These are phyloP conservation scores for Margaritifera margaritifera DNA, from an alignment of 2,888 invertebrate species.

Conservation along the genomic window DNA sequence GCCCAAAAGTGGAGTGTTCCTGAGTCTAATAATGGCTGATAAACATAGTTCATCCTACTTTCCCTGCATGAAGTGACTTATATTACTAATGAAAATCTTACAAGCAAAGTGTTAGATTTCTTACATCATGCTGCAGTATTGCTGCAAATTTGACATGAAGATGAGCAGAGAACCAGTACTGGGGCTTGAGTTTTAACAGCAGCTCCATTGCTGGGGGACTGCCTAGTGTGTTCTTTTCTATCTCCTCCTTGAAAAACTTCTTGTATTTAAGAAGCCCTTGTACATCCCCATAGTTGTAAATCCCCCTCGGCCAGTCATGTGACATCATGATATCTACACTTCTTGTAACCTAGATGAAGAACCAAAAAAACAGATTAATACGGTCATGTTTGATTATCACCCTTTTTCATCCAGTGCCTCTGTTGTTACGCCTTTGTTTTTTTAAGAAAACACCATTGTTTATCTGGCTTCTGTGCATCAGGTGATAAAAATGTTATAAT, in stretches of 20 bases:
- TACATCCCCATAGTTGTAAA: conserved; percentile 88
- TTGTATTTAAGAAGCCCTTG: conserved; percentile 83
- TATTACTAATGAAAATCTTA: background rate
- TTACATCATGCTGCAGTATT: conserved; percentile 82
- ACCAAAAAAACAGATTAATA: background rate
- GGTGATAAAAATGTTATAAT: too few relatives aligned
- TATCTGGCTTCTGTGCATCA: too few relatives aligned
- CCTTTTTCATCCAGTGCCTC: too few relatives aligned
- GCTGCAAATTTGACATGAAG: conserved; percentile 97
- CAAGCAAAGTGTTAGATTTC: conserved; percentile 24
- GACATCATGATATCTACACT: conserved; percentile 91
- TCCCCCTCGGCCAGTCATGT: conserved; percentile 97
- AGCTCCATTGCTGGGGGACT: conserved; percentile 89
- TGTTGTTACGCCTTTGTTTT: too few relatives aligned
- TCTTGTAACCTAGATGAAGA: conserved; percentile 67
- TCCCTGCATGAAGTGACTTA: too few relatives aligned
- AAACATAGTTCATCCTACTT: too few relatives aligned
- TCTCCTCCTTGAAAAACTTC: conserved; percentile 88
- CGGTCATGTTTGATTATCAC: too few relatives aligned
- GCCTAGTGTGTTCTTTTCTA: conserved; percentile 87
- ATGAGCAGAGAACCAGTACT: conserved; percentile 96
- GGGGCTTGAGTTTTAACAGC: conserved; percentile 85
- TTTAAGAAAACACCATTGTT: too few relatives aligned
- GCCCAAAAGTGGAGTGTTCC: too few relatives aligned
- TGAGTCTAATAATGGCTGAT: too few relatives aligned